phyloP scores from a whole-genome alignment of 2,888 invertebrate genomes.

The Parapristionchus giblindavisi region DNA sequence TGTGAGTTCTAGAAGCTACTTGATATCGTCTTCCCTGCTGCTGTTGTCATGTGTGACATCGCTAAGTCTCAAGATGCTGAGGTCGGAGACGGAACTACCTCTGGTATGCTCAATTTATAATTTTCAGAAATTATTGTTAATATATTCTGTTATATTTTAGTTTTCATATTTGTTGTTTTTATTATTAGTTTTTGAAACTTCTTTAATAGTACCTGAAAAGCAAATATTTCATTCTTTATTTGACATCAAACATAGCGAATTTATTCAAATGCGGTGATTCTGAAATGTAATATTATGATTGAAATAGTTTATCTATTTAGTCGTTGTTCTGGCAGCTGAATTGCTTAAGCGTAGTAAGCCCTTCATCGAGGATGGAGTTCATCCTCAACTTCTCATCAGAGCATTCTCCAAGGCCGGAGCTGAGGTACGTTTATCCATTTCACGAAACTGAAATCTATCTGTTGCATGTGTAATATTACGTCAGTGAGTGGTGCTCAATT shows the following conservation, averaged over 20 bases:
- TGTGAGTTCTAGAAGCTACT: constrained; percentile 79
- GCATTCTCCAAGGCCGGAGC: constrained; percentile 86
- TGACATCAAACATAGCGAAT: not conserved
- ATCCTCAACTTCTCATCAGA: constrained; percentile 90
- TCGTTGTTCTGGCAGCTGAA: constrained; percentile 93
- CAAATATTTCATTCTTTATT: not conserved
- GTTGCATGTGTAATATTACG: too few species aligned
- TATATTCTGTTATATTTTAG: not conserved
- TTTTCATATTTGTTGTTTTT: not conserved
- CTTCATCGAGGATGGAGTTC: constrained; percentile 93
- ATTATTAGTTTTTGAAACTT: not conserved
- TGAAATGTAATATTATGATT: not conserved
- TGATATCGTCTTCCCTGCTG: constrained; percentile 97
- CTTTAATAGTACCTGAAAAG: not conserved
- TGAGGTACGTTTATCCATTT: constrained; percentile 72
- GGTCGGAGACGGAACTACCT: constrained; percentile 94
- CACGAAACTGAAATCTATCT: not conserved
- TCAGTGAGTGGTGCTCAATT: too few species aligned
- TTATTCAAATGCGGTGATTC: too few species aligned
- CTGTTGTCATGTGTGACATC: constrained; percentile 95
- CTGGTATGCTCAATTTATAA: constrained; percentile 44
- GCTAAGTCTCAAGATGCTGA: constrained; percentile 85
- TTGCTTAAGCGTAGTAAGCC: constrained; percentile 92
- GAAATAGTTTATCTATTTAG: constrained; percentile 75
- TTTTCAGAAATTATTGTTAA: not conserved